Evolutionary conservation across 2,797 vertebrate genomes (phyloP), one percentile per base, ranked within the genome.

Genomic region (Gambusia yucatana): DNA sequence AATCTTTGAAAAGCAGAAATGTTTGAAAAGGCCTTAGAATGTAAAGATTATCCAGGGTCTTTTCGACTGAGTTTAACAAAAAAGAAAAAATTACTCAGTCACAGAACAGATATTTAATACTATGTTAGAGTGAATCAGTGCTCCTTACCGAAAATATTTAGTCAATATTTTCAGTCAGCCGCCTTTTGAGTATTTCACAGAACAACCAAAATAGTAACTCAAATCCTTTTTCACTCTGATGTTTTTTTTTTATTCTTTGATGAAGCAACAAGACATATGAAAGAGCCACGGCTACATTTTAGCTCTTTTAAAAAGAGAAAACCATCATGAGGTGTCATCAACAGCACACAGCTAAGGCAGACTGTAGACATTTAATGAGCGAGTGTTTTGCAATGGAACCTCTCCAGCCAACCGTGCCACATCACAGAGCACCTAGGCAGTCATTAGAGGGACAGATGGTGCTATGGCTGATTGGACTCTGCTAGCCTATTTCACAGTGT

Each of bases 391-490:
- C 79, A 65, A 70, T 75, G 78, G 86, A 89, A 87, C 81, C 78
- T 90, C 85, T 90, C 90, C 89, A 92, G 84, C 83, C 90, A 76
- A 90, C 86, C 84, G 63, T 91, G 87, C 85, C 87, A 88, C 87
- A 93, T 90, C 90, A 91, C 81, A 76, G 83, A 91, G 84, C 84
- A 89, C 80, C 88, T 92, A 94, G 94, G 92, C 92, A 94, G 86
- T 95, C 94, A 94, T 96, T 95, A 95, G 88, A 88, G 81, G 82
- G 81, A 93, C 95, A 95, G 94, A 95, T 95, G 95, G 93, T 88
- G 92, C 88, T 84, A 82, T 71, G 77, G 89, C 86, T 92, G 93
- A 95, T 93, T 94, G 90, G 85, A 89, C 80, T 93, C 78, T 69
- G 78, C 83, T 92, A 91, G 92, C 89, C 91, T 87, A 87, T 90